Evolutionary conservation across 2,888 invertebrate genomes (phyloP).

Genomic region (Synanthedon andrenaeformis): DNA sequence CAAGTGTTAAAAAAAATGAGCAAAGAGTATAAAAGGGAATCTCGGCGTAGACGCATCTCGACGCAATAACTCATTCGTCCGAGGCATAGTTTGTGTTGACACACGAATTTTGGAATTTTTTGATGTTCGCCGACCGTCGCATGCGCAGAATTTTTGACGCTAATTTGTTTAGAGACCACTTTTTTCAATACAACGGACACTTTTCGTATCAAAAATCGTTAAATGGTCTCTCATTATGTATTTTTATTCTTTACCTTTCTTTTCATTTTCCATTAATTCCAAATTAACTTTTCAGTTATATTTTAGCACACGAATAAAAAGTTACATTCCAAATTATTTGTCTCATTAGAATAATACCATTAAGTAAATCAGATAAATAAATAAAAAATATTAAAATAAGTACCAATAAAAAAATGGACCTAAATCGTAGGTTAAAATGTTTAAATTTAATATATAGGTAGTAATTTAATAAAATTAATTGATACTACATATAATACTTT

Average conservation of each 20-base stretch:
- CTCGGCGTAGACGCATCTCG: not conserved
- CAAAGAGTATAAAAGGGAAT: conserved; percentile 2
- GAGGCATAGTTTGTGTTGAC: conserved; percentile 29
- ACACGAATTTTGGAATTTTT: conserved; percentile 27
- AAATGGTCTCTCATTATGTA: conserved; percentile 1
- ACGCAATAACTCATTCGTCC: conserved; percentile 31
- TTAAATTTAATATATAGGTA: no score
- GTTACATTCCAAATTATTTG: no score
- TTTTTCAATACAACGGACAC: conserved; percentile 12
- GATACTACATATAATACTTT: no score
- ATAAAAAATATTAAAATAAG: no score
- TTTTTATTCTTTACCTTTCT: not conserved
- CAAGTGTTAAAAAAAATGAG: conserved; percentile 11
- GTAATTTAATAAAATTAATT: no score
- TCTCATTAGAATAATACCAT: no score
- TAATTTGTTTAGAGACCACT: conserved; percentile 36
- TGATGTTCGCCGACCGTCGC: conserved; percentile 27
- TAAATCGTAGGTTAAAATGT: no score
- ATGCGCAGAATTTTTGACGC: conserved; percentile 32
- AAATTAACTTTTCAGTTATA: no score
- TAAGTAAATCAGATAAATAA: no score
- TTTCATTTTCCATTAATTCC: not conserved
- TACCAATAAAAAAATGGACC: no score
- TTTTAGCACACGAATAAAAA: no score
- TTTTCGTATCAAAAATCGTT: conserved; percentile 7